A percentile compares a stretch with the other conserved stretches of the same genome.
These are phyloP conservation scores for Meriones unguiculatus DNA, from an alignment of 2,113 vertebrate species.

Conservation along the genomic window DNA sequence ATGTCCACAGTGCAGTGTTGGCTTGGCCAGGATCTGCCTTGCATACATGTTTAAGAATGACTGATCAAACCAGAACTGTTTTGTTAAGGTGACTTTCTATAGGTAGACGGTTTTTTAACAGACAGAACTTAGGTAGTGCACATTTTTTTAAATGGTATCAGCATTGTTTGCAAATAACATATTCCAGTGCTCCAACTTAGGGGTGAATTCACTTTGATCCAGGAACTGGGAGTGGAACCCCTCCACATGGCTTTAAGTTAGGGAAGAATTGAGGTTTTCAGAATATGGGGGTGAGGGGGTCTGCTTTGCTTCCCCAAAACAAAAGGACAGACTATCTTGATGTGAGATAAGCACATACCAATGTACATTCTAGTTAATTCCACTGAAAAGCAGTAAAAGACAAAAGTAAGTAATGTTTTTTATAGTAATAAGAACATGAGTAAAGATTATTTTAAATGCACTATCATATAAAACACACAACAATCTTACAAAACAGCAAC, in stretches of 20 bases:
- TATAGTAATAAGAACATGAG: background rate
- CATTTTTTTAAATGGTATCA: constrained; percentile 78
- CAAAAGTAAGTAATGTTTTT: constrained; percentile 28
- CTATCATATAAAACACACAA: background rate
- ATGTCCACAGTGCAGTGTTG: constrained; percentile 86
- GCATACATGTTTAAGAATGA: constrained; percentile 81
- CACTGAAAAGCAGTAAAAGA: background rate
- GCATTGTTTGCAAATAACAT: constrained; percentile 82
- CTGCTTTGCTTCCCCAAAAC: constrained; percentile 65
- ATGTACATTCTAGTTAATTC: background rate
- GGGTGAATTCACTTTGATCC: constrained; percentile 72
- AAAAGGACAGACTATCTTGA: background rate
- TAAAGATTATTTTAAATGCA: background rate
- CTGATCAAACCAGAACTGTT: constrained; percentile 71
- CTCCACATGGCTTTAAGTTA: constrained; percentile 82
- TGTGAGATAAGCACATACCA: background rate
- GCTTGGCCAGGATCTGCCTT: constrained; percentile 83
- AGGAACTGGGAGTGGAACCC: constrained; percentile 70
- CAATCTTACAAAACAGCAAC: constrained; percentile 8
- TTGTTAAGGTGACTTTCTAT: constrained; percentile 77
- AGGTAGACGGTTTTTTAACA: constrained; percentile 79
- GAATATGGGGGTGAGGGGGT: constrained; percentile 9
- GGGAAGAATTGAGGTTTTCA: constrained; percentile 67
- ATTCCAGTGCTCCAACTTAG: constrained; percentile 81
- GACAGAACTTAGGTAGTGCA: constrained; percentile 82